These are phyloP conservation scores for Oedothorax gibbosus DNA, from an alignment of 1,140 invertebrate species.

Conservation along the genomic window DNA sequence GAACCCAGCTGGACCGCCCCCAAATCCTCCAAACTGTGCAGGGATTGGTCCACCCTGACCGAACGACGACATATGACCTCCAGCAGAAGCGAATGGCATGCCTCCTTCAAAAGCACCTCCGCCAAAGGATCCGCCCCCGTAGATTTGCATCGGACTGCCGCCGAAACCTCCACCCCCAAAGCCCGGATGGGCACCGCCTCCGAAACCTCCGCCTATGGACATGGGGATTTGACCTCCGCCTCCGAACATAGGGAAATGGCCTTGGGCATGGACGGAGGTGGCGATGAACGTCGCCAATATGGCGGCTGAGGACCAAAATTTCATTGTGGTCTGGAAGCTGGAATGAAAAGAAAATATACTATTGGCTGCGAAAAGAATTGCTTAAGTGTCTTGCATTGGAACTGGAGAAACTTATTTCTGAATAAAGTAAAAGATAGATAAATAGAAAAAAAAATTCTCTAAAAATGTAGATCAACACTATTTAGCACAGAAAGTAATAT, in stretches of 20 bases:
- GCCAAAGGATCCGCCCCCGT: slow-evolving; percentile 18
- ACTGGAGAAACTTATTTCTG: too few species aligned
- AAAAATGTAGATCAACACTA: too few species aligned
- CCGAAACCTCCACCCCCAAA: slow-evolving; percentile 25
- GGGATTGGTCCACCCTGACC: not conserved
- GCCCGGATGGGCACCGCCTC: slow-evolving; percentile 19
- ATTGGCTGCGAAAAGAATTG: not conserved
- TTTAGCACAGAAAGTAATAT: too few species aligned
- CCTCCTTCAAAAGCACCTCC: slow-evolving; percentile 20
- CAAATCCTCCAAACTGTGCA: slow-evolving; percentile 5
- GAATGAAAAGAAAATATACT: not conserved
- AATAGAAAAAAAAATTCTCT: too few species aligned
- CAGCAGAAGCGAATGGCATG: slow-evolving; percentile 16
- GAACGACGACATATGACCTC: not conserved
- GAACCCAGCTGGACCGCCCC: slow-evolving; percentile 5
- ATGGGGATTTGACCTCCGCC: slow-evolving; percentile 8
- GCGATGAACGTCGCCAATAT: slow-evolving; percentile 12
- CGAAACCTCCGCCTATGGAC: slow-evolving; percentile 12
- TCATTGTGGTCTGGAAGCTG: slow-evolving; percentile 21
- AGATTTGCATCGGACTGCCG: slow-evolving; percentile 4
- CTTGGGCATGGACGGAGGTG: slow-evolving; percentile 6
- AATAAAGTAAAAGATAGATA: too few species aligned
- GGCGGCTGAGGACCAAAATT: slow-evolving; percentile 19
- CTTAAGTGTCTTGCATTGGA: not conserved
- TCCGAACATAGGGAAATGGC: slow-evolving; percentile 9